Base-by-base conservation (phyloP, 2,888 invertebrate species). In the Clivina fossor region DNA sequence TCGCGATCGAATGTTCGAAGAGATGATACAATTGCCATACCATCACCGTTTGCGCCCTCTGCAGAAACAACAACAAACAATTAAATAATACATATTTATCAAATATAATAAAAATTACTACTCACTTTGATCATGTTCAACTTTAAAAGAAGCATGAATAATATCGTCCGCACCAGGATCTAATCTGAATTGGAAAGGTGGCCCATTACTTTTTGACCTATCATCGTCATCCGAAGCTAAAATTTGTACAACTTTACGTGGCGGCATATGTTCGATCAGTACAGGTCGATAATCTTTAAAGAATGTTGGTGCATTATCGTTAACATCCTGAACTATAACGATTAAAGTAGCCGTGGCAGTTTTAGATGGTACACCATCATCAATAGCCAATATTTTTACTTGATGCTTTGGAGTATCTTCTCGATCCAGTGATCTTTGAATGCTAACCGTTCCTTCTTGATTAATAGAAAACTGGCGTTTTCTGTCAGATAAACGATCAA, bases 1-100 rank as follows among this genome's bases (percentile, higher is more conserved):
- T 98, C 97, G 60, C 98, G 83, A 70, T 97, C 95, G 74, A 98
- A 97, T 8, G 90, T 89, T 59, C 92, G 81, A 26, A 94, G 79
- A 0, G 97, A 95, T 2, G 91, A 91, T n/a, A 99, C 91, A 47
- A 93, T 91, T 43, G 97, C 98, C 88, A 95, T 94, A 32, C 98
- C 98, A 71, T 96, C 95, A 41, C 95, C 95, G 68, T 95, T 95
- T 44, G 95, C 95, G 62, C 95, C 95, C 83, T 93, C 88, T 88
- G 80, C 26, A 15, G 37, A 37, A 22, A 15, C 7, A 30, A 26
- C n/a, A 16, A 9, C 24, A 32, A 13, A 24, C n/a, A 26, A 20
- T 26, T 16, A 16, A 32, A 35, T 35, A 33, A 9, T 35, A 20
- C 22, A 9, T 43, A 24, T 24, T 19, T 3, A 4, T 9, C 20